Conservation (phyloP, 2,797 vertebrate genomes). For the Oryzias dopingdopingensis region DNA sequence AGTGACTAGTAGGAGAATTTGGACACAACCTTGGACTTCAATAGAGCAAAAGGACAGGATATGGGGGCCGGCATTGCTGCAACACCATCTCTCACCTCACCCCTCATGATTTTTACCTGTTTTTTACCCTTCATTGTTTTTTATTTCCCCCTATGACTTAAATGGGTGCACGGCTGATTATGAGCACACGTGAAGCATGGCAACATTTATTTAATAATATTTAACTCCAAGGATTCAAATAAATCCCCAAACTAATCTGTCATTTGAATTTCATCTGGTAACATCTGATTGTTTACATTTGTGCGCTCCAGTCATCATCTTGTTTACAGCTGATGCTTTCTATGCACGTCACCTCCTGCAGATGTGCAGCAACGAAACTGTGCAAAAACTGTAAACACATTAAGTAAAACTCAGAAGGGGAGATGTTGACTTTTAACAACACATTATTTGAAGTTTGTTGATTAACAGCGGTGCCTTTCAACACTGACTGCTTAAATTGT, state of each 20-base stretch:
- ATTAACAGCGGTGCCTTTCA: constrained; percentile 18
- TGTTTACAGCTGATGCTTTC: constrained; percentile 51
- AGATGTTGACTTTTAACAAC: constrained; percentile 37
- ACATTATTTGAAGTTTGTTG: constrained; percentile 17
- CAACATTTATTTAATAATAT: constrained; percentile 5
- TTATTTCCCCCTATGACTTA: constrained; percentile 18
- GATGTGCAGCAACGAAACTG: constrained; percentile 30
- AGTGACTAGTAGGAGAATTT: constrained; percentile 37
- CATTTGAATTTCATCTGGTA: constrained; percentile 34
- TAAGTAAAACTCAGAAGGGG: constrained; percentile 36
- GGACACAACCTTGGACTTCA: constrained; percentile 12
- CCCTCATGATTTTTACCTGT: constrained; percentile 47
- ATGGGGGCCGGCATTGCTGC: constrained; percentile 46
- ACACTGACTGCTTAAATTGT: constrained; percentile 27
- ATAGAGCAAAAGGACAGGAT: constrained; percentile 51
- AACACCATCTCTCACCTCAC: constrained; percentile 65
- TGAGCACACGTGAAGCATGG: constrained; percentile 8
- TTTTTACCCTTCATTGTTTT: constrained; percentile 20
- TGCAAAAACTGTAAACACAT: constrained; percentile 34
- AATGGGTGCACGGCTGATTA: constrained; percentile 47
- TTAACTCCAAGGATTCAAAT: not conserved
- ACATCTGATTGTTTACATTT: constrained; percentile 39
- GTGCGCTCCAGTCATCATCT: constrained; percentile 37
- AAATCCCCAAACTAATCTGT: constrained; percentile 14
- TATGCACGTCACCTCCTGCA: constrained; percentile 24